Percentiles rank a stretch among this genome's conserved stretches.
Evolutionary conservation across 1,140 invertebrate species (phyloP).

Genomic region (Drosophila parabipectinata): DNA sequence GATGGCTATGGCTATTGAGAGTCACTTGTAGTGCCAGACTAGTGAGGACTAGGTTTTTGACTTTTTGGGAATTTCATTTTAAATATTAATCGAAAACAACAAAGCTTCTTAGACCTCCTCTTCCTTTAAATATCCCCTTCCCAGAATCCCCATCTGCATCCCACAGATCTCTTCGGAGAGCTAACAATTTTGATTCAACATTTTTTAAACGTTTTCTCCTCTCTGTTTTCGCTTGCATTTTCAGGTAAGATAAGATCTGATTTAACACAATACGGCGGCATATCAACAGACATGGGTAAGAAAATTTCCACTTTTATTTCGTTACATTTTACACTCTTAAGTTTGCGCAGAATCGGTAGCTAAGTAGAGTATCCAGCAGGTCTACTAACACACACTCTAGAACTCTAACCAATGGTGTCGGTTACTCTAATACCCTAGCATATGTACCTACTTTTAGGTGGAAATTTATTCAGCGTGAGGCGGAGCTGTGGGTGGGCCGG

Average conservation of each 20-base stretch:
- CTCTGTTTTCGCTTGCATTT: constrained; percentile 65
- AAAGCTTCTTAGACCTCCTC: constrained; percentile 49
- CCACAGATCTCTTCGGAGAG: constrained; percentile 18
- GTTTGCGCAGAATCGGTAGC: constrained; percentile 26
- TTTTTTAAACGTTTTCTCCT: constrained; percentile 77
- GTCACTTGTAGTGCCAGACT: constrained; percentile 41
- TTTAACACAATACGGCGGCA: constrained; percentile 84
- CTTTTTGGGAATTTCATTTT: neutral
- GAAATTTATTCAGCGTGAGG: constrained; percentile 30
- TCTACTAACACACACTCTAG: constrained; percentile 38
- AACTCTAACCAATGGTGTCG: constrained; percentile 31
- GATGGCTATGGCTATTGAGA: constrained; percentile 25
- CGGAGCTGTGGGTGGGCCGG: constrained; percentile 42
- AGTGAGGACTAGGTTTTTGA: constrained; percentile 19
- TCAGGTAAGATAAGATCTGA: constrained; percentile 84
- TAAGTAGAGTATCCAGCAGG: constrained; percentile 17
- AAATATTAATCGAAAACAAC: constrained; percentile 1
- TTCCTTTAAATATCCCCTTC: neutral
- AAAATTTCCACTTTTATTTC: constrained; percentile 81
- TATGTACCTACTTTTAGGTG: constrained; percentile 9
- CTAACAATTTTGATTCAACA: constrained; percentile 65
- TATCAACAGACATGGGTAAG: constrained; percentile 84
- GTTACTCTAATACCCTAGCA: constrained; percentile 34
- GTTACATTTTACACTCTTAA: constrained; percentile 50
- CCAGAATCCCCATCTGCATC: constrained; percentile 3